A percentile compares a stretch with the other conserved stretches of the same genome.
Evolutionary conservation across 2,113 vertebrate genomes (phyloP).

Genomic region (Psilopogon haemacephalus): DNA sequence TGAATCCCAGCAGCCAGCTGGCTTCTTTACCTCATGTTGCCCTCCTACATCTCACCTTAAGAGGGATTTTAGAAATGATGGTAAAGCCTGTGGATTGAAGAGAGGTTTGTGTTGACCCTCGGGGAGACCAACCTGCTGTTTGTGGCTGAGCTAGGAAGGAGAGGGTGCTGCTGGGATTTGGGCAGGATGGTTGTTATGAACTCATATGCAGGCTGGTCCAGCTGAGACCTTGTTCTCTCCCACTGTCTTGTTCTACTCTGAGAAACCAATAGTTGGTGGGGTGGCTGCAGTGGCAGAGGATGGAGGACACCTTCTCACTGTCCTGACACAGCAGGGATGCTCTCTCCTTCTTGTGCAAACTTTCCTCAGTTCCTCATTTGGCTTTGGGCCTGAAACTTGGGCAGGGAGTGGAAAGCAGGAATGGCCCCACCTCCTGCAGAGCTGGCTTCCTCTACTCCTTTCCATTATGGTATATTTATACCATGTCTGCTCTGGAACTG

Average conservation of each 20-base stretch:
- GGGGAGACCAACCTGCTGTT: not conserved
- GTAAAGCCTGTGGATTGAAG: not conserved
- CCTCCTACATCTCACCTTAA: not conserved
- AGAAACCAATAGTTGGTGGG: not conserved
- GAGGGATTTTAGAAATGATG: not conserved
- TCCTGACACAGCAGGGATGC: not conserved
- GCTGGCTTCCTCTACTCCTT: constrained; percentile 23
- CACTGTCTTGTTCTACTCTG: not conserved
- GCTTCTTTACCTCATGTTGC: not conserved
- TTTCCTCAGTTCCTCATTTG: not conserved
- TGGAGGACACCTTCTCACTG: accelerated
- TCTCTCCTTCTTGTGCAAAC: not conserved
- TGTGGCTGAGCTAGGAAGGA: not conserved
- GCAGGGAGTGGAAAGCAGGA: not conserved
- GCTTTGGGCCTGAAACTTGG: not conserved
- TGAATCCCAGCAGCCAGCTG: not conserved
- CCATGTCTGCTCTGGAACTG: not conserved
- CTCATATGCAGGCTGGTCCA: not conserved
- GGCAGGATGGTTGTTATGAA: not conserved
- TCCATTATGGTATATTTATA: not conserved
- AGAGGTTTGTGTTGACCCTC: not conserved
- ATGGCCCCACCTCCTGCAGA: not conserved
- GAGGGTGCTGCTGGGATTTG: not conserved
- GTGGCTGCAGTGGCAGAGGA: not conserved
- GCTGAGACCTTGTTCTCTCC: not conserved